Evolutionary conservation across 2,888 invertebrate species (phyloP).

Genomic region (Camptogramma bilineatum): DNA sequence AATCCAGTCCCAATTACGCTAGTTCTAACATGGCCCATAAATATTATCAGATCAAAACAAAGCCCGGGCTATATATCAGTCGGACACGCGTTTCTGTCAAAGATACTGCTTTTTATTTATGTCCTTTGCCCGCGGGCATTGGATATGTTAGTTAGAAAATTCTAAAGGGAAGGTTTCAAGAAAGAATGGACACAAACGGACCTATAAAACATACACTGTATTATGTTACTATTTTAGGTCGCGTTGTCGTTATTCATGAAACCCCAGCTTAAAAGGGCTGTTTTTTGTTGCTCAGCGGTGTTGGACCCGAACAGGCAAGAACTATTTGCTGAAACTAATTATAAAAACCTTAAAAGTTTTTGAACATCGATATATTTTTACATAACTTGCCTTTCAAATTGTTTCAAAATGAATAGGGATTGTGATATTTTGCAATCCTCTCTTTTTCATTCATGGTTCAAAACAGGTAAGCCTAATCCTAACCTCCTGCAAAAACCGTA

Average conservation of each 20-base stretch:
- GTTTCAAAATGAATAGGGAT: too few relatives aligned
- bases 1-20: constrained; percentile 29
- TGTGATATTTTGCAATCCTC: too few relatives aligned
- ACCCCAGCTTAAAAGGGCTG: neutral
- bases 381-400: too few relatives aligned
- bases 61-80: constrained; percentile 42
- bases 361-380: too few relatives aligned
- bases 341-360: too few relatives aligned
- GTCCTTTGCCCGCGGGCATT: constrained; percentile 26
- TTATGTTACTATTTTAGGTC: too few relatives aligned
- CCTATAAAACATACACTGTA: too few relatives aligned
- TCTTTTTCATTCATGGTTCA: too few relatives aligned
- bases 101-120: constrained; percentile 47
- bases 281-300: neutral
- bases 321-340: too few relatives aligned
- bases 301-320: neutral
- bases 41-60: constrained; percentile 47
- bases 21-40: constrained; percentile 38
- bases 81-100: constrained; percentile 44
- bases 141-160: constrained; percentile 17
- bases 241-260: too few relatives aligned
- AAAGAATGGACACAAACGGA: neutral
- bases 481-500: neutral
- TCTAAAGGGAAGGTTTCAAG: neutral
- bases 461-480: neutral